These are phyloP conservation scores for Eulithis prunata DNA, from an alignment of 2,888 invertebrate species.

Conservation along the genomic window DNA sequence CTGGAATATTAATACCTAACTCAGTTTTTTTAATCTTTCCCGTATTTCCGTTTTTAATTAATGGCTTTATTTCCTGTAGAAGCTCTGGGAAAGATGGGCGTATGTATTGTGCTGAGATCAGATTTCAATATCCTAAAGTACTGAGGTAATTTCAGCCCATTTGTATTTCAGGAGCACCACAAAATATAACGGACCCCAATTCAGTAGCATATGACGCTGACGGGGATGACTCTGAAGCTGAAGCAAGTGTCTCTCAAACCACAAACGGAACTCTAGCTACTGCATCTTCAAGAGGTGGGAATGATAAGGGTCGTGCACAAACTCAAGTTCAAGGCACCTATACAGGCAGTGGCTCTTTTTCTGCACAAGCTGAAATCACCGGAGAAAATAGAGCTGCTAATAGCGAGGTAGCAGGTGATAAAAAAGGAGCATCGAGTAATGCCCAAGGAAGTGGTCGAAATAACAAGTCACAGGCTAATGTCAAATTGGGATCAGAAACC, in stretches of 20 bases:
- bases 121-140: no score
- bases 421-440: slow-evolving; percentile 89
- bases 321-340: slow-evolving; percentile 93
- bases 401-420: slow-evolving; percentile 88
- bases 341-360: slow-evolving; percentile 90
- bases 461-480: slow-evolving; percentile 91
- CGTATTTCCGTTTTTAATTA: no score
- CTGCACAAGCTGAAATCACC: slow-evolving; percentile 92
- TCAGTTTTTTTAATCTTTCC: no score
- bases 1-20: no score
- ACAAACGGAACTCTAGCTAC: slow-evolving; percentile 88
- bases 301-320: slow-evolving; percentile 90
- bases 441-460: slow-evolving; percentile 90
- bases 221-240: slow-evolving; percentile 90
- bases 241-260: slow-evolving; percentile 84
- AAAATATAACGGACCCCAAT: slow-evolving; percentile 72
- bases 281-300: slow-evolving; percentile 91
- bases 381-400: slow-evolving; percentile 90
- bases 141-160: not conserved
- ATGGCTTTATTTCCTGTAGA: no score
- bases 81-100: no score
- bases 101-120: no score
- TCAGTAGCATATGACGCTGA: slow-evolving; percentile 65
- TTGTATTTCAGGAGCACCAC: slow-evolving; percentile 62
- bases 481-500: slow-evolving; percentile 89